Evolutionary conservation across 2,113 vertebrate species (phyloP).

Genomic region (Mesoclemmys tuberculata): DNA sequence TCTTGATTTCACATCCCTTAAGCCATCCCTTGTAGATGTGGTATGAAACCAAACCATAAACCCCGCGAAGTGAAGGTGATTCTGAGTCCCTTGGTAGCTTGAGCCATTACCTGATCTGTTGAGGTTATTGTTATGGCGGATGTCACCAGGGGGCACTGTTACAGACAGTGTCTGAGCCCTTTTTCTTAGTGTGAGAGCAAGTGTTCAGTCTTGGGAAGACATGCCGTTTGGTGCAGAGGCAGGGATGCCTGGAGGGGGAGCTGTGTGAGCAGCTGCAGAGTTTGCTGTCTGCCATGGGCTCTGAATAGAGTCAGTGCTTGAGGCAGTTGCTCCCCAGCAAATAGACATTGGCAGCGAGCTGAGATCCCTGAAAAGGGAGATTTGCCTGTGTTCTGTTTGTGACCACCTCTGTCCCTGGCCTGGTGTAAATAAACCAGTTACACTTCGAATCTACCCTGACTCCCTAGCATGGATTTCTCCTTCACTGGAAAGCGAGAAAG

Average conservation of each 20-base stretch:
- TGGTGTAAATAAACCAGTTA: fast-evolving
- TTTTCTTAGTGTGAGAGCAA: background rate
- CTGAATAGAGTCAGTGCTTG: slow-evolving; percentile 9
- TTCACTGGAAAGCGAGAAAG: fast-evolving
- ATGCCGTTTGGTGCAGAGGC: background rate
- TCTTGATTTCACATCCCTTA: fast-evolving
- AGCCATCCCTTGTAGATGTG: fast-evolving
- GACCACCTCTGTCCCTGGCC: background rate
- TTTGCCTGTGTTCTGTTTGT: fast-evolving
- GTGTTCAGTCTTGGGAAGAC: background rate
- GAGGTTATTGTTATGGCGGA: background rate
- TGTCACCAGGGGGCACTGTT: background rate
- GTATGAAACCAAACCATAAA: background rate
- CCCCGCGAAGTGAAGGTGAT: background rate
- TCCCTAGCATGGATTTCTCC: background rate
- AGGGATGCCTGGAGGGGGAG: background rate
- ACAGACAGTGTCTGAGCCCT: background rate
- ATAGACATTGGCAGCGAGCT: background rate
- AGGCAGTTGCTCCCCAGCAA: background rate
- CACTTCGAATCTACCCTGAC: background rate
- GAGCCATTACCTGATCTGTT: background rate
- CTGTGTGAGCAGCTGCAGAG: slow-evolving; percentile 9
- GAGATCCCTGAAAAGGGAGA: slow-evolving; percentile 17
- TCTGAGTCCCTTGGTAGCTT: background rate
- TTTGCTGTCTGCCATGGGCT: slow-evolving; percentile 4